Conservation (phyloP, 1,140 invertebrate species). For the Musca domestica region DNA sequence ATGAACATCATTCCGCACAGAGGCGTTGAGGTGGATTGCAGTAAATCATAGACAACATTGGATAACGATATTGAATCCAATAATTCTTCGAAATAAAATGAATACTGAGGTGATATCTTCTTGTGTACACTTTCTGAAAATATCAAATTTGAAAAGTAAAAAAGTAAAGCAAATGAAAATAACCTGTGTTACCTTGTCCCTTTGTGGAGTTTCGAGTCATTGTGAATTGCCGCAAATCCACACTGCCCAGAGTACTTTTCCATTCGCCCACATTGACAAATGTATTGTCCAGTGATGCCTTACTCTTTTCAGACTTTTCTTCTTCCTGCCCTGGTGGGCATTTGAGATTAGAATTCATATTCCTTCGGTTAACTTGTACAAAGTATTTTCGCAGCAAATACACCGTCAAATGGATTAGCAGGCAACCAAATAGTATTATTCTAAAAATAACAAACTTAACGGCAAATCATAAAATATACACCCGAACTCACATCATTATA, state of each 20-base stretch:
- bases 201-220: background rate
- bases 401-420: background rate
- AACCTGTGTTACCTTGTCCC: background rate
- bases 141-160: background rate
- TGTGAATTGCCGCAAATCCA: background rate
- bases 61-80: conserved; percentile 6
- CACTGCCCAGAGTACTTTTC: conserved; percentile 2
- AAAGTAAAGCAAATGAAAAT: background rate
- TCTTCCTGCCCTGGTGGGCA: background rate
- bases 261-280: background rate
- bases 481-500: conserved; percentile 27
- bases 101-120: background rate
- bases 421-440: background rate
- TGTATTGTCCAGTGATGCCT: background rate
- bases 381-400: background rate
- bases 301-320: background rate
- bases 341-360: background rate
- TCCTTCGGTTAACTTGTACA: background rate
- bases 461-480: background rate
- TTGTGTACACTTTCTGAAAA: conserved; percentile 12
- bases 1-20: background rate
- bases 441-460: background rate
- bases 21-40: background rate
- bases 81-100: conserved; percentile 18
- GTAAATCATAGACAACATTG: conserved; percentile 17